phyloP scores from a whole-genome alignment of 2,113 vertebrate genomes.

The Todiramphus saurophagus region DNA sequence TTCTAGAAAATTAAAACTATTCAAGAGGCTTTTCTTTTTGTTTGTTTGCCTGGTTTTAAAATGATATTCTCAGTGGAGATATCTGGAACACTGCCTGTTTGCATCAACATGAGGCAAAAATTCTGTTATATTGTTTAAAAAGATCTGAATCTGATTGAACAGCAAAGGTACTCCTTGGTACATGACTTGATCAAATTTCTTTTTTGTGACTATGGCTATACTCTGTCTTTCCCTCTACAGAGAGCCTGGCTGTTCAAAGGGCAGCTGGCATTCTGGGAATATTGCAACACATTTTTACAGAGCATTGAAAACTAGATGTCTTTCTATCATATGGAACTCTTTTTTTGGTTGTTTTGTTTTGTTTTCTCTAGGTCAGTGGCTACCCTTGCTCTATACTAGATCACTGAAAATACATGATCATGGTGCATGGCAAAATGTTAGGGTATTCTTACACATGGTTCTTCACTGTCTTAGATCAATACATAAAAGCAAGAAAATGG shows the following conservation, averaged over 20 bases:
- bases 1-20: slow-evolving; percentile 20
- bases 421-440: background rate
- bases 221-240: background rate
- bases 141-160: background rate
- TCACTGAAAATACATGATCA: background rate
- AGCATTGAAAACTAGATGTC: background rate
- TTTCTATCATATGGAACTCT: background rate
- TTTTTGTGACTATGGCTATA: background rate
- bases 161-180: background rate
- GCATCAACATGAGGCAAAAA: slow-evolving; percentile 30
- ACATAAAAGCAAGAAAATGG: background rate
- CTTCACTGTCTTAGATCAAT: background rate
- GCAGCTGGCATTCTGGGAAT: background rate
- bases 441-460: background rate
- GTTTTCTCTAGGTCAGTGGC: background rate
- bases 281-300: background rate
- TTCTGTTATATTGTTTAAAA: background rate
- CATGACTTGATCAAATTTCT: background rate
- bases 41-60: slow-evolving; percentile 25
- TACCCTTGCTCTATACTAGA: background rate
- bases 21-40: slow-evolving; percentile 39
- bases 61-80: slow-evolving; percentile 1
- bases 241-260: background rate
- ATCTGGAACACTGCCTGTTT: slow-evolving; percentile 26
- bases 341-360: background rate